These are phyloP conservation scores for Aegotheles bennettii DNA, from an alignment of 2,113 vertebrate species.

Conservation along the genomic window DNA sequence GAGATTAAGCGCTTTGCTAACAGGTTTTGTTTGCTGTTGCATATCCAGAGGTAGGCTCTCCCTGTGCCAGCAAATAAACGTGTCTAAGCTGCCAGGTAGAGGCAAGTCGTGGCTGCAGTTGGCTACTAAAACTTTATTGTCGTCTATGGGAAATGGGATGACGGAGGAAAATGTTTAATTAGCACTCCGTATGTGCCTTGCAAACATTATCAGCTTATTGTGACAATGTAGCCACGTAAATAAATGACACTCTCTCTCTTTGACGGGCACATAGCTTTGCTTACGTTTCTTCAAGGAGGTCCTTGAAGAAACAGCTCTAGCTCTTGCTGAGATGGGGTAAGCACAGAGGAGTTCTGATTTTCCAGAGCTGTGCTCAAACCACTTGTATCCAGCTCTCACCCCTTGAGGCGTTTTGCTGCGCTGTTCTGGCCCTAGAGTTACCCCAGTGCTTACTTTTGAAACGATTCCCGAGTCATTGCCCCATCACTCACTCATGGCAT, in stretches of 20 bases:
- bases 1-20: neutral
- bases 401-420: rapidly evolving
- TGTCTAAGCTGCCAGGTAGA: neutral
- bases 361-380: neutral
- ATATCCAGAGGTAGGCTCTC: neutral
- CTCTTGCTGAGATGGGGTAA: neutral
- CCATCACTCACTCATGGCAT: rapidly evolving
- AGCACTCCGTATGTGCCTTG: neutral
- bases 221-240: neutral
- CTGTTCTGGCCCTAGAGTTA: neutral
- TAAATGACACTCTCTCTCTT: neutral
- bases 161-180: neutral
- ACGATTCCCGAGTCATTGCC: neutral
- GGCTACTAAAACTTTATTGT: neutral
- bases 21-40: neutral
- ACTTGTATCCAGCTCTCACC: neutral
- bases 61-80: neutral
- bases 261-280: rapidly evolving
- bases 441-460: neutral
- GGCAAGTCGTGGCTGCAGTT: neutral
- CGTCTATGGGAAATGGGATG: neutral
- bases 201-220: neutral
- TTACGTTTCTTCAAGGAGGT: neutral
- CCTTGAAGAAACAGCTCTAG: neutral
- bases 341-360: neutral